phyloP scores from a whole-genome alignment of 1,140 invertebrate species.

The Drosophila kikkawai region DNA sequence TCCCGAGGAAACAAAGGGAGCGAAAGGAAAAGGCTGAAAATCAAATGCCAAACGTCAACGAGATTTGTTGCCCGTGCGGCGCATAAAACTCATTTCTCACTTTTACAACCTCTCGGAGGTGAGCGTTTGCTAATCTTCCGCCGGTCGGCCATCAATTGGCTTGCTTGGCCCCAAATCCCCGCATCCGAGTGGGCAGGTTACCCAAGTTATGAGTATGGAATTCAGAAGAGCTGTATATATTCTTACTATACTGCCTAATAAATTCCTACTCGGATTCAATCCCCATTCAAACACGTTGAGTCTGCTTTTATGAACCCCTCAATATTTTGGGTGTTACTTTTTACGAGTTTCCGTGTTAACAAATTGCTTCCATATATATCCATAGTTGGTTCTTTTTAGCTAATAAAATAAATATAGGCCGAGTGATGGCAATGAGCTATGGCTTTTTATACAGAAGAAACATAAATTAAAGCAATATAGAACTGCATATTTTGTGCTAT shows the following conservation, averaged over 20 bases:
- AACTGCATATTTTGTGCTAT: not conserved
- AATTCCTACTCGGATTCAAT: constrained; percentile 31
- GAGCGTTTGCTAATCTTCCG: constrained; percentile 35
- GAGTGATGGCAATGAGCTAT: not conserved
- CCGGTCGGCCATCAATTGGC: constrained; percentile 37
- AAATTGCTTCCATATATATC: constrained; percentile 18
- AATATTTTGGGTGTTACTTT: constrained; percentile 25
- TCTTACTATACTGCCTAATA: constrained; percentile 17
- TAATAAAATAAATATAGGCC: not conserved
- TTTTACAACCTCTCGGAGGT: constrained; percentile 38
- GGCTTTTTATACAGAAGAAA: not conserved
- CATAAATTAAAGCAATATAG: not conserved
- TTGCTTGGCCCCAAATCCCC: constrained; percentile 2
- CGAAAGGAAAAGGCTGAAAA: constrained; percentile 31
- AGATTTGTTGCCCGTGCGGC: constrained; percentile 50
- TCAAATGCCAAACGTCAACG: constrained; percentile 54
- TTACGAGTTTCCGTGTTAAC: constrained; percentile 21
- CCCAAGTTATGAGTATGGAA: constrained; percentile 42
- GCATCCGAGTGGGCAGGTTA: constrained; percentile 22
- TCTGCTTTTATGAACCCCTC: constrained; percentile 37
- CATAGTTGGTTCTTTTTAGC: constrained; percentile 2
- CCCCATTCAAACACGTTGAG: constrained; percentile 21
- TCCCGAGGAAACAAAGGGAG: constrained; percentile 42
- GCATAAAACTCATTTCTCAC: constrained; percentile 50
- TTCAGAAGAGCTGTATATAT: constrained; percentile 5